phyloP scores from a whole-genome alignment of 1,140 invertebrate species.

The Drosophila prosaltans region DNA sequence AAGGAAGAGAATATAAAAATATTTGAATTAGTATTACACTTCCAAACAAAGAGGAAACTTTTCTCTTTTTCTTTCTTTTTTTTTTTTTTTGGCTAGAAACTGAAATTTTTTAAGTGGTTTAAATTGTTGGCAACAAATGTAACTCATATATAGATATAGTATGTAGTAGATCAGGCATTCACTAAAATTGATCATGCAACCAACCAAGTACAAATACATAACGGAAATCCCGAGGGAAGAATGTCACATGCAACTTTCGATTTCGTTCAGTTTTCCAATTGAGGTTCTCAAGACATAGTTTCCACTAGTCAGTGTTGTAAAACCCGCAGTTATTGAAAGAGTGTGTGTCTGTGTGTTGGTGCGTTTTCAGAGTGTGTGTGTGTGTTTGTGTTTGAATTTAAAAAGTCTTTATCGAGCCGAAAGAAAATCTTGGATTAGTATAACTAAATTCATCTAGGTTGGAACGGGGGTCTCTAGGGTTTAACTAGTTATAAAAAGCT shows the following conservation, averaged over 20 bases:
- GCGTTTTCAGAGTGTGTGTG: constrained; percentile 26
- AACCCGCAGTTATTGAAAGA: constrained; percentile 10
- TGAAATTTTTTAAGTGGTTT: constrained; percentile 58
- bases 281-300: constrained; percentile 3
- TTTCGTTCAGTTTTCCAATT: constrained; percentile 49
- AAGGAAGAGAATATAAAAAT: constrained; percentile 46
- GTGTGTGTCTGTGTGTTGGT: constrained; percentile 17
- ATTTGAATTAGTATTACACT: constrained; percentile 47
- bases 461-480: constrained; percentile 38
- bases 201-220: constrained; percentile 52
- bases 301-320: constrained; percentile 23
- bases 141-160: constrained; percentile 40
- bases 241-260: constrained; percentile 56
- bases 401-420: constrained; percentile 57
- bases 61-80: not conserved
- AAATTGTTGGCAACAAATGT: constrained; percentile 39
- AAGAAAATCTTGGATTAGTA: constrained; percentile 46
- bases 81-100: constrained; percentile 57
- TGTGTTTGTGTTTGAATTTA: constrained; percentile 4
- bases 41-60: constrained; percentile 7
- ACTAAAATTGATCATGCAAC: constrained; percentile 70
- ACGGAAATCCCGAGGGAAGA: constrained; percentile 48
- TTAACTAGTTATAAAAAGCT: constrained; percentile 53
- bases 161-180: constrained; percentile 50
- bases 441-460: constrained; percentile 59